Percentiles rank a stretch among this genome's conserved stretches.
Evolutionary conservation across 2,797 vertebrate species (phyloP).

Genomic region (Borostomias antarcticus): DNA sequence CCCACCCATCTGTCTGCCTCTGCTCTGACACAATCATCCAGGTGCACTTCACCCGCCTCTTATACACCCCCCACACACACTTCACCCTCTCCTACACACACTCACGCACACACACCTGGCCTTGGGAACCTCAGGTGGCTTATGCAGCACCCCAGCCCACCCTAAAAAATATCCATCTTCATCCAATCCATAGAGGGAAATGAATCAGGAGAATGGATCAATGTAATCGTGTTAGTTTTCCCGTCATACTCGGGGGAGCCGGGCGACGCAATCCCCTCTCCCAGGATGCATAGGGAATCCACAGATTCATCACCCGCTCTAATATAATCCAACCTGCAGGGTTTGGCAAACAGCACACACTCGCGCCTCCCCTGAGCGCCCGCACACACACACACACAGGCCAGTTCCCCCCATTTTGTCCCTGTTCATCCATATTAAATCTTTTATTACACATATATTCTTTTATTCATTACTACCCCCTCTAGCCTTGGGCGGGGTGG

Average conservation of each 20-base stretch:
- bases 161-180: conserved; percentile 42
- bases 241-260: conserved; percentile 27
- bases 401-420: conserved; percentile 24
- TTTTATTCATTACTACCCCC: conserved; percentile 24
- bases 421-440: conserved; percentile 35
- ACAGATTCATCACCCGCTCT: conserved; percentile 27
- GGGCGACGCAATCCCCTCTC: conserved; percentile 34
- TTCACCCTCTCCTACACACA: conserved; percentile 31
- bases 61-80: not conserved
- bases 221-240: conserved; percentile 41
- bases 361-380: conserved; percentile 5
- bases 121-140: conserved; percentile 48
- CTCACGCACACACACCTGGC: conserved; percentile 47
- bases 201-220: conserved; percentile 31
- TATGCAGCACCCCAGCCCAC: conserved; percentile 16
- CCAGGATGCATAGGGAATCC: conserved; percentile 20
- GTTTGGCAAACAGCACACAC: conserved; percentile 17
- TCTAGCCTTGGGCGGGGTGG: conserved; percentile 9
- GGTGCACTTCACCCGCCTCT: conserved; percentile 34
- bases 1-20: conserved; percentile 24
- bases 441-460: conserved; percentile 35
- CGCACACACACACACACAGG: conserved; percentile 6
- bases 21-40: conserved; percentile 28
- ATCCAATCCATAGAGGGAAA: conserved; percentile 41
- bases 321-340: conserved; percentile 35